Conservation (phyloP, 2,113 vertebrate genomes). For the Trematocara variabile region DNA sequence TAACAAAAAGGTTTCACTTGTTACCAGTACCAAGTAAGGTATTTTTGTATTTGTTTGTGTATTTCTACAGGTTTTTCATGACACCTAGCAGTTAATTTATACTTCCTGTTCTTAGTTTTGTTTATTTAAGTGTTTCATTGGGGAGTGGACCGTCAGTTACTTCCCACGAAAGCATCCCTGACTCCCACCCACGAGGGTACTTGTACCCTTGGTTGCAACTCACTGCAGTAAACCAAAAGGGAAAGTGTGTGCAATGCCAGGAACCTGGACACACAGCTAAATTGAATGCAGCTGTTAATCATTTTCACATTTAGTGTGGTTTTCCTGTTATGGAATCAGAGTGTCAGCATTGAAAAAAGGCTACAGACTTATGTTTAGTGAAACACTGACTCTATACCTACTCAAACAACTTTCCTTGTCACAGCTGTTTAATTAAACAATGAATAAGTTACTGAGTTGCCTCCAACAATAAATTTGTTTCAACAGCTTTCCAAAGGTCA, state of each 20-base stretch:
- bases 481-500: not conserved
- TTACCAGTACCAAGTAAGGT: not conserved
- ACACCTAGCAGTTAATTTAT: not conserved
- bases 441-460: not conserved
- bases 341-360: not conserved
- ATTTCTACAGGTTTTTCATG: not conserved
- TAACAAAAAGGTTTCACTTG: rapidly evolving
- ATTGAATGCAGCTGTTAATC: not conserved
- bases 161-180: not conserved
- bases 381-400: not conserved
- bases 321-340: not conserved
- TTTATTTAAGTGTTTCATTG: not conserved
- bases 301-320: not conserved
- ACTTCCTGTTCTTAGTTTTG: not conserved
- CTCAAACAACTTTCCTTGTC: not conserved
- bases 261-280: not conserved
- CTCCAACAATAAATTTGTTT: not conserved
- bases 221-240: not conserved
- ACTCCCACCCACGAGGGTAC: not conserved
- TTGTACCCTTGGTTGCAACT: not conserved
- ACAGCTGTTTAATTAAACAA: not conserved
- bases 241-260: not conserved
- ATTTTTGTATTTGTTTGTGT: not conserved
- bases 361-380: not conserved
- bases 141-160: not conserved